phyloP scores from a whole-genome alignment of 2,888 invertebrate genomes.

The Rhagonycha fulva region DNA sequence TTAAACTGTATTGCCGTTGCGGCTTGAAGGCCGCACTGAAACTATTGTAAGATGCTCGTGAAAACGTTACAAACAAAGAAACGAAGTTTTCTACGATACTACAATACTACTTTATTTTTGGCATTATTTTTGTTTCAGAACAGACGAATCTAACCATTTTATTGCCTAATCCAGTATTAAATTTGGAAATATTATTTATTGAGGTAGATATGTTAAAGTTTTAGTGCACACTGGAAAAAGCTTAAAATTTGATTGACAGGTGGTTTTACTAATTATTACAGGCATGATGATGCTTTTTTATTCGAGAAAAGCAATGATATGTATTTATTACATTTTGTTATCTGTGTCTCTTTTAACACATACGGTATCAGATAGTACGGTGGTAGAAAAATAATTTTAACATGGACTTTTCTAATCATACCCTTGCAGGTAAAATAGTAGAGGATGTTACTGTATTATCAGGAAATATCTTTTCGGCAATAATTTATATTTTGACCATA shows the following conservation, averaged over 20 bases:
- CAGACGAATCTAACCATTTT: neutral
- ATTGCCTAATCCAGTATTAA: neutral
- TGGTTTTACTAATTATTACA: neutral
- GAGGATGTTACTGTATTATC: neutral
- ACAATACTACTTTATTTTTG: too few species aligned
- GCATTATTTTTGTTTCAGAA: neutral
- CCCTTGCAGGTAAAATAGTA: neutral
- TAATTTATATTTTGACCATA: neutral
- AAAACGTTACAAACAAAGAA: too few species aligned
- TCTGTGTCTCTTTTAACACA: neutral
- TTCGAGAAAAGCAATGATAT: neutral
- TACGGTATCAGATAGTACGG: neutral
- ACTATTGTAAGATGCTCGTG: too few species aligned
- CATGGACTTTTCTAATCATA: neutral
- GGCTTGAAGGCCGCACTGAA: too few species aligned
- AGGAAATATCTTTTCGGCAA: neutral
- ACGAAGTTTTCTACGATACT: too few species aligned
- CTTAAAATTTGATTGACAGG: neutral
- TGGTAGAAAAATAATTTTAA: neutral
- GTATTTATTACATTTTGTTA: neutral
- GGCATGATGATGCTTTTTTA: neutral
- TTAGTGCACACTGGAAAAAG: too few species aligned
- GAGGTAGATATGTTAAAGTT: neutral
- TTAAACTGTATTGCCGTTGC: too few species aligned
- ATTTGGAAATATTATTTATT: neutral